phyloP scores from a whole-genome alignment of 2,797 vertebrate genomes.

The Rhadinocentrus ornatus region DNA sequence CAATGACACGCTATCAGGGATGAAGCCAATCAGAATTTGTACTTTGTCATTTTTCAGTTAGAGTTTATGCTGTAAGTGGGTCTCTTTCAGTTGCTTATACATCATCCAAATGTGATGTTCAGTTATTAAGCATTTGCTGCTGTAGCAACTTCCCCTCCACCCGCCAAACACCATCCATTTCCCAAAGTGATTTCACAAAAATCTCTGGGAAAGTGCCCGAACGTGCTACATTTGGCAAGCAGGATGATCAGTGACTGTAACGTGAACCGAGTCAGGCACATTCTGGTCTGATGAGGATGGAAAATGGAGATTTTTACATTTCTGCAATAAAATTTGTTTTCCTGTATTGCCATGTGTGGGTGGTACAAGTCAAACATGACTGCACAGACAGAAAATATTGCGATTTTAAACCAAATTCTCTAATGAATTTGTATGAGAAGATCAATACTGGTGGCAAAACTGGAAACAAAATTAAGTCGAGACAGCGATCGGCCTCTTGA shows the following conservation, averaged over 20 bases:
- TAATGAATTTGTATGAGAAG: background rate
- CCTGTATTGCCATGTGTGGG: background rate
- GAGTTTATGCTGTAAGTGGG: conserved; percentile 16
- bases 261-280: background rate
- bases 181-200: conserved; percentile 16
- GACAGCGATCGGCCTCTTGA: background rate
- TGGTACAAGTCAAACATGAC: background rate
- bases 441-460: background rate
- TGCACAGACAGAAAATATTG: background rate
- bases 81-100: conserved; percentile 56
- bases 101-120: conserved; percentile 2
- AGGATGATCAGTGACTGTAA: background rate
- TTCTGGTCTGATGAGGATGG: background rate
- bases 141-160: conserved; percentile 21
- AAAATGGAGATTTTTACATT: conserved; percentile 2
- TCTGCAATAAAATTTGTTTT: background rate
- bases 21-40: conserved; percentile 34
- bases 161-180: background rate
- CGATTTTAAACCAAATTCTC: background rate
- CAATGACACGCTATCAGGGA: conserved; percentile 41
- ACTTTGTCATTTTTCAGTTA: conserved; percentile 19
- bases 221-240: conserved; percentile 18
- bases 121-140: background rate
- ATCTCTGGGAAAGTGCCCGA: conserved; percentile 9
- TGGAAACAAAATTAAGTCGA: background rate